Base-by-base conservation (phyloP, 2,797 vertebrate species). In the Chaunax sp. region DNA sequence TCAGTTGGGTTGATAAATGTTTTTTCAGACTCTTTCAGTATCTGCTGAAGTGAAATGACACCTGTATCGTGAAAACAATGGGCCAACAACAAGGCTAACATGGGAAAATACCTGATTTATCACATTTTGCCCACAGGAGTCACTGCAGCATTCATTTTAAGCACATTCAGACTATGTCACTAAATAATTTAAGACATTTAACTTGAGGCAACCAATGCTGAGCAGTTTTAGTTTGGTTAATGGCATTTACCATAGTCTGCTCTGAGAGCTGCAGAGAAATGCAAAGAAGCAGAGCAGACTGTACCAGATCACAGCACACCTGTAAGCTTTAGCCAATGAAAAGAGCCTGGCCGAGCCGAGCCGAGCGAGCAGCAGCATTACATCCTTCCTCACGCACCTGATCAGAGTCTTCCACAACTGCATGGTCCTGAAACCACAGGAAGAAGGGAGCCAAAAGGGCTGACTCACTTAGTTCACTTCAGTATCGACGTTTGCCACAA, bases 391-490 rank as follows among this genome's bases (percentile, higher is more conserved):
- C 66, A 95, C 93, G 90, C 94, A 95, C 95, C 95, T 96, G 93
- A 93, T 94, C 92, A 91, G 85, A 87, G 87, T 91, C 89, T 82
- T 93, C 90, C 87, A 70, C 64, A 87, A 91, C 82, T 80, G 90
- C 92, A 91, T 93, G 92, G 88, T 89, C 96, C 96, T 97, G 95
- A 87, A 97, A 95, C 89, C 93, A 95, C 77, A 94, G 80, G 89
- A 77, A 93, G 77, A 90, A 75, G 78, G 85, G 72, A 89, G 64
- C 78, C 84, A 49, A 73, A 69, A 69, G 30, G 47, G 30, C 84
- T 58, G 40, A 81, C 83, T 79, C 74, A 78, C 72, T 75, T 69
- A 60, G 60, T 51, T 71, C 58, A 77, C 61, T 64, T 51, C 15
- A 52, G 52, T 33, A 19, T 18, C 41, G 53, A 45, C 16, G 22